Evolutionary conservation across 2,888 invertebrate genomes (phyloP).

Genomic region (Chelonus formosanus): DNA sequence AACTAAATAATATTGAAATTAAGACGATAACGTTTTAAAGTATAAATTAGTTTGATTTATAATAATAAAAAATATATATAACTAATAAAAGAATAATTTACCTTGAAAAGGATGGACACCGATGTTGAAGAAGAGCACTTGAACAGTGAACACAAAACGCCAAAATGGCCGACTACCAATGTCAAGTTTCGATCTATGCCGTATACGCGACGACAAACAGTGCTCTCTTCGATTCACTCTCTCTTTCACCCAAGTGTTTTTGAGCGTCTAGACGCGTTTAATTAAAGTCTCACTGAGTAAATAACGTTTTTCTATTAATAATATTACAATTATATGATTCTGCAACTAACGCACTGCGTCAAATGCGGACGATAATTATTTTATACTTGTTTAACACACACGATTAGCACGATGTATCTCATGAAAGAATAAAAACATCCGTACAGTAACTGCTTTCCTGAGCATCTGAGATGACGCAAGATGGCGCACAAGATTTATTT

Average conservation of each 20-base stretch:
- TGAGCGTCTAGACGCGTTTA: constrained; percentile 29
- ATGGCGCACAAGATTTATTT: constrained; percentile 20
- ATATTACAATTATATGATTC: constrained; percentile 49
- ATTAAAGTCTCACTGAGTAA: constrained; percentile 5
- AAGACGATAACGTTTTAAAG: constrained; percentile 29
- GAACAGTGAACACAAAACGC: constrained; percentile 60
- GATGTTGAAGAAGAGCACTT: constrained; percentile 57
- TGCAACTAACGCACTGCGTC: constrained; percentile 60
- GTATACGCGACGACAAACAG: constrained; percentile 29
- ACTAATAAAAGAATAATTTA: constrained; percentile 41
- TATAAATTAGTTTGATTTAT: constrained; percentile 8
- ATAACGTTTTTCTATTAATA: constrained; percentile 24
- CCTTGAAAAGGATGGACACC: constrained; percentile 60
- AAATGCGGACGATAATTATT: constrained; percentile 48
- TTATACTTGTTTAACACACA: constrained; percentile 46
- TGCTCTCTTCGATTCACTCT: constrained; percentile 20
- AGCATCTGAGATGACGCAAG: constrained; percentile 36
- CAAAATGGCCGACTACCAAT: constrained; percentile 68
- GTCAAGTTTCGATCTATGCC: constrained; percentile 52
- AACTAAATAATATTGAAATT: neutral
- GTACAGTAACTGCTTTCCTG: constrained; percentile 46
- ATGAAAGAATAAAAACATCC: constrained; percentile 51
- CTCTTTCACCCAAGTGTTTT: constrained; percentile 23
- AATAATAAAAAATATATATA: constrained; percentile 24
- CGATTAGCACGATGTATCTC: constrained; percentile 48